These are phyloP conservation scores for Zaprionus ghesquierei DNA, from an alignment of 1,140 invertebrate genomes.

Conservation along the genomic window DNA sequence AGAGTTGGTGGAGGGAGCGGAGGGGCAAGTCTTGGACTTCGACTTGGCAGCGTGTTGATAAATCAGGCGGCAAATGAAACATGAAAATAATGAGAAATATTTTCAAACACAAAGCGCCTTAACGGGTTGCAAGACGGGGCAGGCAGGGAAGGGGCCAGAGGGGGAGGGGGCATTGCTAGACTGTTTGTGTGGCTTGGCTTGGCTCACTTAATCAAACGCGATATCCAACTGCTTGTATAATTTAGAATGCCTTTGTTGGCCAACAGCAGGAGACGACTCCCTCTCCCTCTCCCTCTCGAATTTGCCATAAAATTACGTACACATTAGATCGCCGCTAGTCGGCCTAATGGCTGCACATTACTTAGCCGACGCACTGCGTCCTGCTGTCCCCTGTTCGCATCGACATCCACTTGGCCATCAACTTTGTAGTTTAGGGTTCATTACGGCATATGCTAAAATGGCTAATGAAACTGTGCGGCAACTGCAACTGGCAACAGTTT, in stretches of 20 bases:
- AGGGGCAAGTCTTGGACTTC: not conserved
- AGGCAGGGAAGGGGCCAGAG: not conserved
- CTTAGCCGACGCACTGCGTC: slow-evolving; percentile 35
- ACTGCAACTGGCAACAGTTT: slow-evolving; percentile 54
- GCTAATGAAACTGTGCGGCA: slow-evolving; percentile 79
- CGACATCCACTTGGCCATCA: slow-evolving; percentile 39
- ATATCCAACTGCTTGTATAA: slow-evolving; percentile 77
- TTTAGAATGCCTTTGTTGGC: slow-evolving; percentile 73
- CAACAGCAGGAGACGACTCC: slow-evolving; percentile 23
- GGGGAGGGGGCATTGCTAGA: no score
- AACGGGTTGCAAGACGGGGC: not conserved
- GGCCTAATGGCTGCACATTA: slow-evolving; percentile 55
- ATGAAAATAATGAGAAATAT: slow-evolving; percentile 80
- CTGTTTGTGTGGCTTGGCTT: slow-evolving; percentile 44
- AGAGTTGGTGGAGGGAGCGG: not conserved
- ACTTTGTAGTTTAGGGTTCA: slow-evolving; percentile 73
- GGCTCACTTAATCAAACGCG: slow-evolving; percentile 79
- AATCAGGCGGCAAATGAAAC: slow-evolving; percentile 74
- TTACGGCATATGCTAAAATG: slow-evolving; percentile 58
- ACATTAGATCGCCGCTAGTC: slow-evolving; percentile 62
- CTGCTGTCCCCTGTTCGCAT: not conserved
- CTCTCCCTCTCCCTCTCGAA: not conserved
- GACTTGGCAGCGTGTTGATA: slow-evolving; percentile 46
- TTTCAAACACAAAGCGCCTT: slow-evolving; percentile 43
- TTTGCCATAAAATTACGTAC: slow-evolving; percentile 80